phyloP scores from a whole-genome alignment of 2,888 invertebrate species.

The Hirudinaria manillensis region DNA sequence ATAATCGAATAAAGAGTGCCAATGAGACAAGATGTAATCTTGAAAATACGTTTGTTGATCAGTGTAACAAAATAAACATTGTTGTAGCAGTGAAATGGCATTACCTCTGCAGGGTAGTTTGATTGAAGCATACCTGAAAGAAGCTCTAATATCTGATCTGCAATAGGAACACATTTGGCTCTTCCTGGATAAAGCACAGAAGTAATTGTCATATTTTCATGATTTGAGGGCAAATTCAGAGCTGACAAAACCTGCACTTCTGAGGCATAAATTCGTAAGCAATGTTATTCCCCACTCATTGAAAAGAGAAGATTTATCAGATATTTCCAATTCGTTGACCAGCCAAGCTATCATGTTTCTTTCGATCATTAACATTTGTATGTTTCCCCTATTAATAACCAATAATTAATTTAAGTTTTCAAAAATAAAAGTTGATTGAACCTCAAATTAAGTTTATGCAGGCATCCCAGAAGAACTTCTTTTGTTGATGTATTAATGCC shows the following conservation, averaged over 20 bases:
- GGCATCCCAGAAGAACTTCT: neutral
- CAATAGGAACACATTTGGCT: neutral
- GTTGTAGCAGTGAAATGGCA: neutral
- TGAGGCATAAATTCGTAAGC: constrained; percentile 8
- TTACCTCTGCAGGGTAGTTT: neutral
- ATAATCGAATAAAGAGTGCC: neutral
- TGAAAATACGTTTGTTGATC: neutral
- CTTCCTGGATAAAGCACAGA: neutral
- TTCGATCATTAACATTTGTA: constrained; percentile 7
- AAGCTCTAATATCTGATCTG: neutral
- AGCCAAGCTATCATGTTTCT: neutral
- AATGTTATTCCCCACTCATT: neutral
- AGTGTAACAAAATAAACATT: neutral
- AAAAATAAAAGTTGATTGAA: neutral
- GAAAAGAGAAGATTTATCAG: neutral
- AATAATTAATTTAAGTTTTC: neutral
- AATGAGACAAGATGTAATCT: neutral
- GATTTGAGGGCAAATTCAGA: no score
- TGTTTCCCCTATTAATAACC: neutral
- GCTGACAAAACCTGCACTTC: constrained; percentile 9
- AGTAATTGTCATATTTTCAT: no score
- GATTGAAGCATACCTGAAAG: neutral
- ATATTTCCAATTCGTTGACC: neutral
- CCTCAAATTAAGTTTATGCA: constrained; percentile 1
- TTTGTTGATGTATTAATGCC: neutral